Conservation (phyloP, 2,113 vertebrate species). For the Phrynosoma blainvillii region DNA sequence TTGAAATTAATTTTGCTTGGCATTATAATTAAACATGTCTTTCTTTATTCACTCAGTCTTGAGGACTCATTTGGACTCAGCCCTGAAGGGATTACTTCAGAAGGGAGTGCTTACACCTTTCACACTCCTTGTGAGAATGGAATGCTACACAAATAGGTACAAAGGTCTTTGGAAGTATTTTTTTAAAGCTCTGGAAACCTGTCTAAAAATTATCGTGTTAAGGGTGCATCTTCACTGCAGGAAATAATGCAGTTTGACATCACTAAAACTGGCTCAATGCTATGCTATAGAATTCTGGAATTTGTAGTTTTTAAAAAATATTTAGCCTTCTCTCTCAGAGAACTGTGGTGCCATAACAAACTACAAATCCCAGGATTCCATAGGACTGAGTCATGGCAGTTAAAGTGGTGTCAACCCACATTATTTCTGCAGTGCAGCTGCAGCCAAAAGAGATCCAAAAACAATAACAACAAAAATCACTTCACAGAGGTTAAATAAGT, state of each 20-base stretch:
- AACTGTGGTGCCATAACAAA: no score
- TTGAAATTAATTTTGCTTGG: conserved; percentile 60
- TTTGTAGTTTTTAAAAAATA: no score
- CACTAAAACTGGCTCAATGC: no score
- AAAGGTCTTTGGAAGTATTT: conserved; percentile 23
- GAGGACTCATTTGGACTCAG: conserved; percentile 58
- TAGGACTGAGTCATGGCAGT: no score
- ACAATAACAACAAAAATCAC: neutral
- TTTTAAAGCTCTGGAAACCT: conserved; percentile 40
- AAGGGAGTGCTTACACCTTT: conserved; percentile 53
- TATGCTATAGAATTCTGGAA: no score
- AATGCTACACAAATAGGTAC: conserved; percentile 62
- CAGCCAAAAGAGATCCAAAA: neutral
- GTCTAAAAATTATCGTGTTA: conserved; percentile 32
- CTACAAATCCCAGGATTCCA: no score
- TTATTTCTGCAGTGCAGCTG: no score
- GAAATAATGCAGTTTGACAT: neutral
- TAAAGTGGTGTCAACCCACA: no score
- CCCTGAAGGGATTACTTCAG: conserved; percentile 55
- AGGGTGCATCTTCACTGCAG: neutral
- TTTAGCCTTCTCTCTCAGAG: no score
- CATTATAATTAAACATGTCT: conserved; percentile 66
- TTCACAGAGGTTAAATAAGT: conserved; percentile 33
- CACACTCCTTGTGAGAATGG: conserved; percentile 51
- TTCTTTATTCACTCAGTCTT: conserved; percentile 55